Evolutionary conservation across 2,888 invertebrate species (phyloP), one percentile per base, ranked within the genome.

Genomic region (Calameuta pallipes): DNA sequence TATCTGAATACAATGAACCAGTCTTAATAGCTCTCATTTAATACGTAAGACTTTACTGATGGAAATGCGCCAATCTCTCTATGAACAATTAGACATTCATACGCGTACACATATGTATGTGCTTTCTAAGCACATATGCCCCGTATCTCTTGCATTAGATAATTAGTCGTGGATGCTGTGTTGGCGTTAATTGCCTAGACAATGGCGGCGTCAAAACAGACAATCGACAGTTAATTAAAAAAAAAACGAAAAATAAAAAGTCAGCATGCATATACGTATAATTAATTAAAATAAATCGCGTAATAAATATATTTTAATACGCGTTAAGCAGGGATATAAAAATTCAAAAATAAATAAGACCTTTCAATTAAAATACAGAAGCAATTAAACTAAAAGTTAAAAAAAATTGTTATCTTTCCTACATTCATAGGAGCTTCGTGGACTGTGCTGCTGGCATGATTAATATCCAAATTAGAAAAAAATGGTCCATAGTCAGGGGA

Each of bases 1-100:
- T 82, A 90, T 90, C 87, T 88, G 89, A 90, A 90, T 90, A 90
- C 90, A 90, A 90, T 90, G 88, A 87, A 82, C 83, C 84, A 81
- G 84, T 83, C 84, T 86, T 87, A 87, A 87, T 88, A 82, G 84
- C 82, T 87, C 81, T 23, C 6, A 6, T 56, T 56, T 56, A 56
- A 56, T 56, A 56, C 15, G 2, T 1, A 23, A 56, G 41, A 56
- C 41, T 23, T 23, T 56, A 56, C 41, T 23, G 41, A 56, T 9
- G 41, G 6, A 56, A 56, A 56, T 23, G 41, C 41, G 41, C 23
- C 41, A 23, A 56, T 56, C 41, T 56, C 41, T 56, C 41, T 56
- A 15, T 9, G 9, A 56, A 9, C 41, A 15, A 56, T 23, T 9
- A 41, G 41, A 41, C 15, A 15, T 15, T 41, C 15, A 15, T 41